Base-by-base conservation (phyloP, 2,797 vertebrate species). In the Triplophysa yarkandensis region DNA sequence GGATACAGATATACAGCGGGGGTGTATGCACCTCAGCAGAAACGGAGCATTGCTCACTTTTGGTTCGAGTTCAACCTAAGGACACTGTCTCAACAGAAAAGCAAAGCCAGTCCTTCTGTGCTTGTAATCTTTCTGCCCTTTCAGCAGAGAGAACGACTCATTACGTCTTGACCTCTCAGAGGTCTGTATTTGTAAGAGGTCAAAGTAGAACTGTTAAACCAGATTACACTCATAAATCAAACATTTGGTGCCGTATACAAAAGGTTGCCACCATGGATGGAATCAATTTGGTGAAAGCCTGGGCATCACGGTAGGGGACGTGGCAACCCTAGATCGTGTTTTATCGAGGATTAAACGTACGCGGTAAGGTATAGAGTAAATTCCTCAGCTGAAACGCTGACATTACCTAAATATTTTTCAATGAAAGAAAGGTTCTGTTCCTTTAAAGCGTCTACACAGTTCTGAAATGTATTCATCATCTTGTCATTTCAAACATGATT, bases 11-110 rank as follows among this genome's bases (percentile, higher is more conserved):
- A 68, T 68, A 63, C 23, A 80, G 61, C 19, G 9, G 25, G 30
- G 57, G 17, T 41, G n/a, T 71, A 21, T 11, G n/a, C 4, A 14
- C 23, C n/a, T 6, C 13, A 57, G 23, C 28, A 16, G 55, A 57
- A 13, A 57, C 28, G 6, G 48, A 69, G 62, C 21, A 30, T 11
- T 13, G 27, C 65, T 46, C 46, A 71, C 19, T 54, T n/a, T 27
- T 57, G 32, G 23, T 52, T 57, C 30, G 39, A 44, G 69, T 80
- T 80, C 74, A 81, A 63, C 17, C 46, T 41, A 65, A 77, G 75
- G 80, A 79, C 72, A 46, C 6, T n/a, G 58, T 64, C 57, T 50
- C 46, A 23, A 46, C 23, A 48, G 67, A 57, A 61, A 77, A 44
- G 34, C 48, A 69, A 71, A 67, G 74, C 34, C 57, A 54, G 54